Percentiles rank a stretch among this genome's conserved stretches.
Evolutionary conservation across 1,140 invertebrate genomes (phyloP).

Genomic region (Coptotermes formosanus): DNA sequence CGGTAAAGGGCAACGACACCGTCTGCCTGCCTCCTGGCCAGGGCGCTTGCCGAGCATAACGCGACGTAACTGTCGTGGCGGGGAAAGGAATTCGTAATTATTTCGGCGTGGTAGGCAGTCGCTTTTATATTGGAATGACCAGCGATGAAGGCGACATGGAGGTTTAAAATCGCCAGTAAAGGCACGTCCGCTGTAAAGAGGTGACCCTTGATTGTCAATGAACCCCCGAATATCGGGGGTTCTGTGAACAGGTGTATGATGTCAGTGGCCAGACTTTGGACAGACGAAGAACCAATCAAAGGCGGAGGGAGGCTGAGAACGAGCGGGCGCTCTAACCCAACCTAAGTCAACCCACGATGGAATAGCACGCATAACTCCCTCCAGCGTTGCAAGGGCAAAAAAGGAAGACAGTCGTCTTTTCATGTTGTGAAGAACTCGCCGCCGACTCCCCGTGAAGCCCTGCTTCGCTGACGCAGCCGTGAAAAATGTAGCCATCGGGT

Average conservation of each 20-base stretch:
- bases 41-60: not conserved
- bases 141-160: not conserved
- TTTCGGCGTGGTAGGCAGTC: slow-evolving; percentile 19
- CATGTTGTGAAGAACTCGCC: slow-evolving; percentile 5
- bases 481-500: not conserved
- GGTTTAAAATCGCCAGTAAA: not conserved
- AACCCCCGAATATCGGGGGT: not conserved
- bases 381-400: slow-evolving; percentile 16
- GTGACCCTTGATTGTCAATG: not conserved
- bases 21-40: not conserved
- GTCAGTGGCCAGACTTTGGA: not conserved
- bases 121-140: slow-evolving; percentile 20
- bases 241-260: not conserved
- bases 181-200: not conserved
- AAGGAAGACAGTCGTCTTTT: slow-evolving; percentile 2
- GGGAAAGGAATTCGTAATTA: slow-evolving; percentile 26
- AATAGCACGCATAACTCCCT: slow-evolving; percentile 26
- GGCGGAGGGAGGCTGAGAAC: not conserved
- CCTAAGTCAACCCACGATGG: slow-evolving; percentile 20
- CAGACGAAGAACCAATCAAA: not conserved
- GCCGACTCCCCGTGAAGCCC: not conserved
- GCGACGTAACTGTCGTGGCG: slow-evolving; percentile 1
- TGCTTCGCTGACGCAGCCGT: not conserved
- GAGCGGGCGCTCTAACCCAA: not conserved
- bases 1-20: slow-evolving; percentile 24